Evolutionary conservation across 2,113 vertebrate genomes (phyloP), one percentile per base, ranked within the genome.

Genomic region (Gallinago undulata): DNA sequence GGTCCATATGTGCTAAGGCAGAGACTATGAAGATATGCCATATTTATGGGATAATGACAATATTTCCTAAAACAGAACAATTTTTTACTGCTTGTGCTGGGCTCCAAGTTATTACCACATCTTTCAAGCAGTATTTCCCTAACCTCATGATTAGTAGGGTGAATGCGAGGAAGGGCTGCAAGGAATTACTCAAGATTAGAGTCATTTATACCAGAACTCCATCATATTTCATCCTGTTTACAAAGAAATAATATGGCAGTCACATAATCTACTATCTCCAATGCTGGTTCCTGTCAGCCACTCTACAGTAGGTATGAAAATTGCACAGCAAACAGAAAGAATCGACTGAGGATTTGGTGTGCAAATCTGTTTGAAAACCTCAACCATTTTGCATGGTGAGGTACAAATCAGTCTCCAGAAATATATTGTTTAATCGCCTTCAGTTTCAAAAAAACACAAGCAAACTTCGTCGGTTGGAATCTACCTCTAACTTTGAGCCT

Each of bases 21-120:
- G 75, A 90, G 64, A 70, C 74, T 94, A 87, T 70, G 81, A 31
- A 87, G 69, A 89, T 84, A 93, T 28, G 9, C 30, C 6, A 7
- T 94, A 87, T 90, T 97, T 90, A 92, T 89, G 70, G 50, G 72
- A 93, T 94, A 96, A 93, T 93, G 53, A 73, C 64, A 91, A 48
- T 76, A 92, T 91, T 95, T 93, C 53, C 72, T 72, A 76, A 90
- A 92, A 60, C 31, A 41, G 22, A 64, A 11, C 11, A 39, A n/a
- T 63, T 41, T 88, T 87, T 95, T 92, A 64, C 62, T 89, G 80
- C 77, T 84, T 83, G 7, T 57, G 24, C 21, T 89, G 59, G 10
- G 5, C 45, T 96, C 74, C 86, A 93, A 84, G 39, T 79, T 62
- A 84, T 94, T 94, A 92, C 94, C 0, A 1, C 85, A 92, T 93